Evolutionary conservation across 2,888 invertebrate species (phyloP), one percentile per base, ranked within the genome.

Genomic region (Drosophila seclusa): DNA sequence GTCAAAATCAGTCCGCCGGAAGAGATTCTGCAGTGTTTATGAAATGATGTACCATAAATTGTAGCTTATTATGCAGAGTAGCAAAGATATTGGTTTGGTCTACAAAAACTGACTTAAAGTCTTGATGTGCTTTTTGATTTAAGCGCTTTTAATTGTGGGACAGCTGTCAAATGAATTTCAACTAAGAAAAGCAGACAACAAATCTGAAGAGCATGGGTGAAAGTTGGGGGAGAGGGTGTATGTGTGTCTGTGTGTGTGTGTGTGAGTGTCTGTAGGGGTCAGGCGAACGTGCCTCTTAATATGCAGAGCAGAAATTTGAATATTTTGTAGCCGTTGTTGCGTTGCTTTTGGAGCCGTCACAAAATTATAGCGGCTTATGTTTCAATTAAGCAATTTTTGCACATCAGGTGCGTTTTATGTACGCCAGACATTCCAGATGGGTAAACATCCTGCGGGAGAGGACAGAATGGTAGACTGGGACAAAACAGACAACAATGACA

Each of bases 321-420:
- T 87, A 86, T 72, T 80, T 75, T 75, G 76, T 75, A 68, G 64
- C 62, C 67, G 48, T 60, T 70, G 73, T 53, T 38, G 54, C 38
- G 13, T 27, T n/a, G 38, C 54, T 29, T 13, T 55, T 73, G 62
- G 65, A 49, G 61, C 27, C 49, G 61, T 54, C 49, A 31, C 71
- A 68, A 87, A 84, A 80, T 89, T 87, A 89, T 82, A 80, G 78
- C 80, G 82, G 89, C 88, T 89, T 89, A 89, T 87, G 87, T 85
- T 88, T 89, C 89, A 89, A 89, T 89, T 89, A 89, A 83, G 83
- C 82, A 85, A 78, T 89, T 87, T 81, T 76, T 78, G 80, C 76
- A 87, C 87, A 87, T 87, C 87, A 87, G 87, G 87, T 87, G 87
- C 77, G 87, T 83, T 88, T 87, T 78, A 87, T 88, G 87, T 61